Percentiles rank a stretch among this genome's conserved stretches.
phyloP scores from a whole-genome alignment of 2,888 invertebrate species.

The Drosophila borborema region DNA sequence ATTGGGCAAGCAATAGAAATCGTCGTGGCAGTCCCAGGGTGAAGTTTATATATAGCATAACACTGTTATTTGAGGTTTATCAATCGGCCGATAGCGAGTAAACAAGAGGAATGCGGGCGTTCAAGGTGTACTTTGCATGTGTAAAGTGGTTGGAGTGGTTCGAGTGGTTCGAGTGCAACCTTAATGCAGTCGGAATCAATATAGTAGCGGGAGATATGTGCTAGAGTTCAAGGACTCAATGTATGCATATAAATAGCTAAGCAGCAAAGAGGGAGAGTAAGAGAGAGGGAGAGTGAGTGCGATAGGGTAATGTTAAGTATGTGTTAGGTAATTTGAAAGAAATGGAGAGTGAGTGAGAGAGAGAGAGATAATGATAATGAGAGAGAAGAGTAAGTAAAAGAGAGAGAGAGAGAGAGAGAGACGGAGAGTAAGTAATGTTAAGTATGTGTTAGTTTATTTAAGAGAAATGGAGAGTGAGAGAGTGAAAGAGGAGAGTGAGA shows the following conservation, averaged over 20 bases:
- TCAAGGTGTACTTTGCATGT: slow-evolving; percentile 26
- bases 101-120: slow-evolving; percentile 44
- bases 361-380: too few species aligned
- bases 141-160: slow-evolving; percentile 38
- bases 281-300: background rate
- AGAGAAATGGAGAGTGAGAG: background rate
- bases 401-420: too few species aligned
- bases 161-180: slow-evolving; percentile 38
- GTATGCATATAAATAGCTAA: slow-evolving; percentile 49
- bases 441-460: slow-evolving; percentile 2
- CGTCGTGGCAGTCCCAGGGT: too few species aligned
- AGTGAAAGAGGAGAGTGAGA: background rate
- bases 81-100: slow-evolving; percentile 34
- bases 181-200: slow-evolving; percentile 23
- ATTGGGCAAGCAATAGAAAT: background rate
- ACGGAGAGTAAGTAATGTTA: background rate
- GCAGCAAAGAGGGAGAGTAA: background rate
- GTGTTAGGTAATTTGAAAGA: slow-evolving; percentile 6
- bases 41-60: slow-evolving; percentile 41
- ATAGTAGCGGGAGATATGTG: slow-evolving; percentile 9
- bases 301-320: background rate
- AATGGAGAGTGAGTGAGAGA: background rate
- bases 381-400: too few species aligned
- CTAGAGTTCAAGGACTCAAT: slow-evolving; percentile 63
- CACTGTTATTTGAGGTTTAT: slow-evolving; percentile 48